Evolutionary conservation across 2,888 invertebrate genomes (phyloP), one percentile per base, ranked within the genome.

Genomic region (Caenorhabditis drosophilae): DNA sequence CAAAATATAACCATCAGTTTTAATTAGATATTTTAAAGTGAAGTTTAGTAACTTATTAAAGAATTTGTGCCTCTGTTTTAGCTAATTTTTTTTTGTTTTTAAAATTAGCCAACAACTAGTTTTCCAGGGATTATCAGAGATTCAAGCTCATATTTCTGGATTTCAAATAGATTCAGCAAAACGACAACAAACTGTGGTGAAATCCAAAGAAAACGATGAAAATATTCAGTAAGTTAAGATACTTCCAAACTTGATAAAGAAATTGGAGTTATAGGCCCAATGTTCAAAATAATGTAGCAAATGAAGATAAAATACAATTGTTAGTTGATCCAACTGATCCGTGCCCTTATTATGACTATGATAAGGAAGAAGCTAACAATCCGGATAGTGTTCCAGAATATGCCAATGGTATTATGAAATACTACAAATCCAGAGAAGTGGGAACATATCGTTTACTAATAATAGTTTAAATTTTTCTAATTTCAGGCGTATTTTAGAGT

Each of bases 341-440:
- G 3, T 67, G 63, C 35, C 79, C 80, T 11, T 67, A 62, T 2
- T 71, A 82, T 51, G 84, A 86, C 73, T 83, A 92, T 84, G 97
- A 92, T 83, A 91, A 90, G 84, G 89, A 92, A 83, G 91, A 90
- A 84, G 89, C 89, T 88, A 88, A 89, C 71, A 95, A 97, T 85
- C 89, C 90, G 0, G 87, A 90, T 88, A 88, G 89, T 72, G 95
- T 97, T 85, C 89, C 90, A 0, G 87, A 90, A 64, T 98, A 95
- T 86, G 94, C 93, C 15, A 89, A 89, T 88, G 92, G 96, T 77
- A 95, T 97, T 76, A 97, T 98, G 84, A 89, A 90, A 71, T 96
- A 98, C 84, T 88, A 96, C 79, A 92, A 90, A 84, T 85, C 88
- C 38, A 89, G 93, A 85, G 97, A 47, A 31, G 82, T 38, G 6